Percentiles rank a stretch among this genome's conserved stretches.
Conservation (phyloP, 2,113 vertebrate species). For the Caranx ignobilis region DNA sequence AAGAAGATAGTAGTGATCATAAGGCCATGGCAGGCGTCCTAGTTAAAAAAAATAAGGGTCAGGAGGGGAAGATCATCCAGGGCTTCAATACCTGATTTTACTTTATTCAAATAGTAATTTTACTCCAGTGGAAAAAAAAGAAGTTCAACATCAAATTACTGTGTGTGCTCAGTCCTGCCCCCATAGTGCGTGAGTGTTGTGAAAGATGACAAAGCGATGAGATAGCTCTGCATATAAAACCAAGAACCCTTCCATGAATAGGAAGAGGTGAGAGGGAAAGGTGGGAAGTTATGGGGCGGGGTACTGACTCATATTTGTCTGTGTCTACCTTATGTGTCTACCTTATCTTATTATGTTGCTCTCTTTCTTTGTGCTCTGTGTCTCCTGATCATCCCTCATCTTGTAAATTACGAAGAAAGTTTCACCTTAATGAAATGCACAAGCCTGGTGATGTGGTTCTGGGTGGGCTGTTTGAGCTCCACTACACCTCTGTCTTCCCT, state of each 20-base stretch:
- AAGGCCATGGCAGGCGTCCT: no score
- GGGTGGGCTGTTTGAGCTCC: constrained; percentile 27
- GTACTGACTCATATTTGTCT: background rate
- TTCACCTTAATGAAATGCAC: constrained; percentile 29
- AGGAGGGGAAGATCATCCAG: no score
- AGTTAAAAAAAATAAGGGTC: no score
- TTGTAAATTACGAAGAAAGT: constrained; percentile 23
- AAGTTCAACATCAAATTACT: no score
- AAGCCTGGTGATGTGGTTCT: constrained; percentile 19
- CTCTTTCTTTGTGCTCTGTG: background rate
- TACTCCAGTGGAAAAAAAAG: no score
- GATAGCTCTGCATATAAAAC: background rate
- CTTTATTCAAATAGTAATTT: no score
- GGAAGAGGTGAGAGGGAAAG: background rate
- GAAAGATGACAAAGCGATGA: background rate
- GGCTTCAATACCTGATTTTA: no score
- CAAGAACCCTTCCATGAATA: background rate
- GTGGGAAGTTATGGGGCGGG: background rate
- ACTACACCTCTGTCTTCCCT: constrained; percentile 30
- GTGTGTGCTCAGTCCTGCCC: background rate
- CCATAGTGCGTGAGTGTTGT: background rate
- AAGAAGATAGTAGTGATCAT: no score
- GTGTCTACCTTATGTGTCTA: background rate
- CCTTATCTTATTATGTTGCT: background rate
- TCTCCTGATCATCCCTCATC: background rate